A percentile compares a stretch with the other conserved stretches of the same genome.
These are phyloP conservation scores for Hylia prasina DNA, from an alignment of 2,113 vertebrate genomes.

Conservation along the genomic window DNA sequence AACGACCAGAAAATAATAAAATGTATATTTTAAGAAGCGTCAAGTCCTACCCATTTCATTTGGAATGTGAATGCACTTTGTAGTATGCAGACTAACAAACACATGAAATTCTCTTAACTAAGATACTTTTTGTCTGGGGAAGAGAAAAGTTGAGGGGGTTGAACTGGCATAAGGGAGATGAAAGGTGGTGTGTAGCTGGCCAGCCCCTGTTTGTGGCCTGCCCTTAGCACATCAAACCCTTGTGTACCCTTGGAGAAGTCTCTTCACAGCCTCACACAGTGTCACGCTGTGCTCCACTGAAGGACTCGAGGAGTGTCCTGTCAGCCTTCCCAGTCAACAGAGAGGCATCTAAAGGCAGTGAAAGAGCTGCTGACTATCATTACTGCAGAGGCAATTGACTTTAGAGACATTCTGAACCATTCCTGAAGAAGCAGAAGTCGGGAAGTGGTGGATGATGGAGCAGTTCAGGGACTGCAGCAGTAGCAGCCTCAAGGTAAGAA, in stretches of 20 bases:
- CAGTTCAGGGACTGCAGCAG: background rate
- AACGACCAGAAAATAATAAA: constrained; percentile 74
- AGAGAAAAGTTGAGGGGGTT: background rate
- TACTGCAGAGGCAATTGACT: background rate
- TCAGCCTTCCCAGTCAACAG: background rate
- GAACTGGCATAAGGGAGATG: background rate
- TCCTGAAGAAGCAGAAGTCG: background rate
- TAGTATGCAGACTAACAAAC: background rate
- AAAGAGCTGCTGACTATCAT: background rate
- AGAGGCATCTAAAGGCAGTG: background rate
- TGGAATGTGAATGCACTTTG: constrained; percentile 57
- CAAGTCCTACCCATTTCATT: constrained; percentile 74
- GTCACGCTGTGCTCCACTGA: background rate
- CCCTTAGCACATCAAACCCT: background rate
- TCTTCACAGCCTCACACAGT: background rate
- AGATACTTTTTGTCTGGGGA: background rate
- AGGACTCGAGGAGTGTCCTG: background rate
- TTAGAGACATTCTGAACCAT: background rate
- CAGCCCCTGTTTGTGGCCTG: background rate
- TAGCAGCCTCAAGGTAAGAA: constrained; percentile 4
- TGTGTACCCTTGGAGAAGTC: background rate
- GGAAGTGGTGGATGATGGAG: background rate
- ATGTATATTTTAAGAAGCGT: constrained; percentile 74
- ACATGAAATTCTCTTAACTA: constrained; percentile 19
- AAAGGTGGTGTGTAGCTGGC: background rate